Base-by-base conservation (phyloP, 2,797 vertebrate species). In the Babyrousa celebensis region DNA sequence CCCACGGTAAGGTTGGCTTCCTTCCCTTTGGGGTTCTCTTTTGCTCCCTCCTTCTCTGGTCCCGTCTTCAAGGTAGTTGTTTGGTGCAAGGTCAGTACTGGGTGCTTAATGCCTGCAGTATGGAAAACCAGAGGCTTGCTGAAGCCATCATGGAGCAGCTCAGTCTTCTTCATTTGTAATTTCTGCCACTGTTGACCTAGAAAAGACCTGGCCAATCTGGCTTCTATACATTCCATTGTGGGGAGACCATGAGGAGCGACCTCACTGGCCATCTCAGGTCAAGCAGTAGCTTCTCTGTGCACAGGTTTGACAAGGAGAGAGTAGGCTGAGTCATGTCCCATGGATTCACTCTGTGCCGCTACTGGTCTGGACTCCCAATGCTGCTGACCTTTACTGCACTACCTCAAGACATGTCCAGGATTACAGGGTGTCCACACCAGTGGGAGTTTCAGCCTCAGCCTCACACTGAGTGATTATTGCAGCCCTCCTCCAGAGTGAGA, bases 141-240 rank as follows among this genome's bases (percentile, higher is more conserved):
- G 2, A 32, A 18, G 12, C 15, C 14, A 0, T 25, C 16, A 43
- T 5, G 12, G 60, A 16, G 2, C 8, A 32, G 20, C 25, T 89
- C 25, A 20, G 1, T 62, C 14, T 63, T 74, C 25, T 80, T 79
- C 62, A 12, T 5, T 1, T 36, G 71, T 23, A 79, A 40, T 78
- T 21, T 32, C 4, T 10, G 58, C 15, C 72, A 12, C 21, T 14
- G 23, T 58, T 23, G 14, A 54, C 40, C 15, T 2, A 82, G 36
- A 82, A 70, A 40, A 40, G 70, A n/a, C 27, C 11, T 29, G 12
- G 17, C 56, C 75, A 20, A 29, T 12, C 4, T 9, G 58, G 63
- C 20, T 5, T 5, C 17, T 29, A 27, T 1, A 1, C 12, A 9
- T 7, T 36, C 15, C 15, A 1, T 27, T 3, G 11, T 25, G 4